Evolutionary conservation across 2,113 vertebrate species (phyloP).

Genomic region (Anolis carolinensis): DNA sequence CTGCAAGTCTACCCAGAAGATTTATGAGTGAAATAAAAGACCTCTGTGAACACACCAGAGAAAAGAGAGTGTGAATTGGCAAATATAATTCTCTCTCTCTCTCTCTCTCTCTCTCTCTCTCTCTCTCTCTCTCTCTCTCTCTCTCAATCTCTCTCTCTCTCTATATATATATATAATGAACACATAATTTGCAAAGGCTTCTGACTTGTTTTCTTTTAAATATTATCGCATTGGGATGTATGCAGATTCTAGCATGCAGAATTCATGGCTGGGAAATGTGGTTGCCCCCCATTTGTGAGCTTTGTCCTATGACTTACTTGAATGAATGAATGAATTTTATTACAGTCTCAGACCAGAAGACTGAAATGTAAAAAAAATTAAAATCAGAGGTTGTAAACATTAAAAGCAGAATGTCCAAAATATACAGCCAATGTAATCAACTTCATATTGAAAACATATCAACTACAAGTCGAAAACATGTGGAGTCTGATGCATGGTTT

Average conservation of each 20-base stretch:
- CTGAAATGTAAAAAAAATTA: too few species aligned
- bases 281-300: neutral
- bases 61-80: neutral
- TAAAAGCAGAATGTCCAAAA: too few species aligned
- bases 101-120: neutral
- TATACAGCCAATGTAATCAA: too few species aligned
- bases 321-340: too few species aligned
- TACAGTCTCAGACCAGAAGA: too few species aligned
- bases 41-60: conserved; percentile 1
- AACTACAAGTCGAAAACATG: too few species aligned
- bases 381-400: too few species aligned
- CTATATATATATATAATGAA: conserved; percentile 6
- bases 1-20: neutral
- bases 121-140: neutral
- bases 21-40: conserved; percentile 3
- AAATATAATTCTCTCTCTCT: conserved; percentile 20
- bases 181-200: conserved; percentile 10
- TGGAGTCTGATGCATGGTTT: too few species aligned
- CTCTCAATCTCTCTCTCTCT: neutral
- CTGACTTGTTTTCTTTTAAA: conserved; percentile 18
- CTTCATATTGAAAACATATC: too few species aligned
- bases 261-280: neutral
- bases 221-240: conserved; percentile 5
- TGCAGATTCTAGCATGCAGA: conserved; percentile 6
- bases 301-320: too few species aligned